phyloP scores from a whole-genome alignment of 2,113 vertebrate genomes.

The Pelmatolapia mariae region DNA sequence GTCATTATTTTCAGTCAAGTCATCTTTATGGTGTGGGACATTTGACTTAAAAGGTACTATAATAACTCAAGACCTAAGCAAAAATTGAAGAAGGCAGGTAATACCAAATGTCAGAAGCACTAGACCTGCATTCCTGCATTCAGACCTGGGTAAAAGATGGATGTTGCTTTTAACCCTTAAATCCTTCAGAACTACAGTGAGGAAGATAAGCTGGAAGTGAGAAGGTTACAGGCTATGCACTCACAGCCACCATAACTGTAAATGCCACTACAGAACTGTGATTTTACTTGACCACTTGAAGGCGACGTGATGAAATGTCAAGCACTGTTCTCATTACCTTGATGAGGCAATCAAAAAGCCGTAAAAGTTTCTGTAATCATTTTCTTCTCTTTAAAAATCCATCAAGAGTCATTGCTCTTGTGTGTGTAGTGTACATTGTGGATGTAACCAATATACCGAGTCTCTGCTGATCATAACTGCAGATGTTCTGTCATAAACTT shows the following conservation, averaged over 20 bases:
- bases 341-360: background rate
- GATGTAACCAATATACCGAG: background rate
- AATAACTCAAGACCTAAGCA: background rate
- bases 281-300: background rate
- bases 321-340: background rate
- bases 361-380: background rate
- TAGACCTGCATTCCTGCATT: background rate
- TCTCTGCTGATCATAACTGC: background rate
- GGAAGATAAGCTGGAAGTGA: background rate
- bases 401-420: background rate
- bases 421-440: background rate
- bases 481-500: background rate
- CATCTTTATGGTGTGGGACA: background rate
- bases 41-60: background rate
- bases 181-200: background rate
- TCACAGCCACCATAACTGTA: background rate
- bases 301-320: background rate
- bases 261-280: background rate
- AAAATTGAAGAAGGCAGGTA: background rate
- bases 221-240: constrained; percentile 13
- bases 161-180: background rate
- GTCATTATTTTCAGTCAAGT: background rate
- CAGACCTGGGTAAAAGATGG: background rate
- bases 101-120: background rate
- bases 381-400: background rate